A percentile compares a stretch with the other conserved stretches of the same genome.
phyloP scores from a whole-genome alignment of 2,113 vertebrate species.

The Glareola pratincola region DNA sequence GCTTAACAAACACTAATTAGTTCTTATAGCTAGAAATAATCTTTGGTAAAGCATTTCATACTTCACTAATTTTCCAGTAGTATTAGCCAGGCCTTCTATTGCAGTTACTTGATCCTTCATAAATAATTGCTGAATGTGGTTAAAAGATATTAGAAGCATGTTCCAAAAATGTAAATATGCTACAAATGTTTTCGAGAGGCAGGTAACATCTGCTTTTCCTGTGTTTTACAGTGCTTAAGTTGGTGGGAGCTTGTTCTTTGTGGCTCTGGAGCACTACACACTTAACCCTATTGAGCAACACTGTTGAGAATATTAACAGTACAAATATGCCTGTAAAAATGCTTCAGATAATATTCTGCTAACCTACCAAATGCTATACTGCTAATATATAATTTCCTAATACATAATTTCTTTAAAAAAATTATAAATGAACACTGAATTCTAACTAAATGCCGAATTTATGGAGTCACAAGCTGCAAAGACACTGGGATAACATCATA shows the following conservation, averaged over 20 bases:
- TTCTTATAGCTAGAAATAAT: not conserved
- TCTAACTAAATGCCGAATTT: not conserved
- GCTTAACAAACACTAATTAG: not conserved
- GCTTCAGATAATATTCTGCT: not conserved
- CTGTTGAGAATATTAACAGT: not conserved
- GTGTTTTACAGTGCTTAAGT: not conserved
- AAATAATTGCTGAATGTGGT: not conserved
- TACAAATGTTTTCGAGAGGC: not conserved
- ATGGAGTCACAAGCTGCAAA: not conserved
- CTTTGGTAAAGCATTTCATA: not conserved
- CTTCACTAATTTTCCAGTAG: not conserved
- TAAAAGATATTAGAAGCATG: not conserved
- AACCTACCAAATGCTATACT: not conserved
- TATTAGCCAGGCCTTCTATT: not conserved
- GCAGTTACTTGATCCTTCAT: not conserved
- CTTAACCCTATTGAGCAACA: not conserved
- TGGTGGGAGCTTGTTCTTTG: not conserved
- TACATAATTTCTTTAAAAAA: not conserved
- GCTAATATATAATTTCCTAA: not conserved
- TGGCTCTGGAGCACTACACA: not conserved
- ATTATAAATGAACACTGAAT: not conserved
- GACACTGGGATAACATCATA: fast-evolving
- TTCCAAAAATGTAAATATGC: not conserved
- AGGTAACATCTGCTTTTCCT: not conserved
- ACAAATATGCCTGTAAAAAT: not conserved